Evolutionary conservation across 2,113 vertebrate species (phyloP), one percentile per base, ranked within the genome.

Genomic region (Bubo scandiacus): DNA sequence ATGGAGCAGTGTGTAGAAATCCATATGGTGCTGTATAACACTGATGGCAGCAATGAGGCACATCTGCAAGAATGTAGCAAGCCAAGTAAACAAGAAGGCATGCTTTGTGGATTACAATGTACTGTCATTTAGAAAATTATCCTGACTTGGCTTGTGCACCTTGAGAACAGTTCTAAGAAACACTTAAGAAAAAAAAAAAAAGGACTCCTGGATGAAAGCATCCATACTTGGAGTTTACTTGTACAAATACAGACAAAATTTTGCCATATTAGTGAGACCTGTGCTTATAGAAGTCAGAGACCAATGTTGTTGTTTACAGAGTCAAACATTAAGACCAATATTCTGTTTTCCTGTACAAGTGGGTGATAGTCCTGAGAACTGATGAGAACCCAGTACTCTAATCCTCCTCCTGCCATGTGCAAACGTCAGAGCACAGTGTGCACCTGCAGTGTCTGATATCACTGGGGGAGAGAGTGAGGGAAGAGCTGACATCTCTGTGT

Each of bases 1-100:
- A 57, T 94, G 97, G 34, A 98, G 81, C 40, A 98, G 85, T 29
- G 98, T 96, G 18, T 92, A 98, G 95, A 98, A 97, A 93, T 98
- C 98, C 98, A 98, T 97, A 71, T 62, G 72, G 96, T 98, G 98
- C 63, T 98, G 98, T 61, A 93, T 96, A 65, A 98, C 95, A 16
- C 97, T 97, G 79, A 99, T 97, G 10, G 98, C 81, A 19, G 98
- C 96, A 40, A 98, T 92, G 43, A 98, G 97, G 80, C 97, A 97
- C 78, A 97, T 94, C 98, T 98, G 96, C 27, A 63, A 75, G 62
- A 81, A 32, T 5, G 5, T 58, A 68, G 68, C 0, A 26, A 55
- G 21, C 51, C 9, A 26, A 57, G 52, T 66, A 61, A 80, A 57
- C 7, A 45, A 30, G 47, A 27, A 42, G 55, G n/a, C 30, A 15